Evolutionary conservation across 1,140 invertebrate genomes (phyloP).

Genomic region (Drosophila murphyi): DNA sequence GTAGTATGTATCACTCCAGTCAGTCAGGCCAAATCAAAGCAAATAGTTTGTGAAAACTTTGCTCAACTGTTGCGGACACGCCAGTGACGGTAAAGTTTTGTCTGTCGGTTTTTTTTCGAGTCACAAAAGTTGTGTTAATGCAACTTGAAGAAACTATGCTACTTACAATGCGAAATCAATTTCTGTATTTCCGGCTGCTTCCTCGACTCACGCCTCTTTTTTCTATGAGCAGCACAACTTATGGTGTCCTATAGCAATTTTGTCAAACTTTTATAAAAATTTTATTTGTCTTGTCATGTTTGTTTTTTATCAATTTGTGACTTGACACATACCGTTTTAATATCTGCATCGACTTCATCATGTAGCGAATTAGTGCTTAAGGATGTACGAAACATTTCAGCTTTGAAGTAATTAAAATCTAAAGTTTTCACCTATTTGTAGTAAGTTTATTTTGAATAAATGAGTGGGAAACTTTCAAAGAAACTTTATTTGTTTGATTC

Average conservation of each 20-base stretch:
- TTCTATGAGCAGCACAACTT: conserved; percentile 42
- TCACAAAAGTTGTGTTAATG: conserved; percentile 65
- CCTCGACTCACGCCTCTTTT: conserved; percentile 35
- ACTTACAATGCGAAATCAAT: conserved; percentile 79
- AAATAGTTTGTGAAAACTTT: conserved; percentile 66
- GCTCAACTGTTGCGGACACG: conserved; percentile 75
- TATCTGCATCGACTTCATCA: conserved; percentile 5
- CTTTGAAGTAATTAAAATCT: no score
- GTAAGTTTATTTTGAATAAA: no score
- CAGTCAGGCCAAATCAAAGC: conserved; percentile 19
- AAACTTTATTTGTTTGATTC: no score
- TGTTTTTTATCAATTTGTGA: conserved; percentile 36
- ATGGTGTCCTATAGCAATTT: conserved; percentile 61
- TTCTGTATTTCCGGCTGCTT: conserved; percentile 66
- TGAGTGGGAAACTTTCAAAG: no score
- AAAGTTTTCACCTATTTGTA: no score
- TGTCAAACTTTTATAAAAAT: conserved; percentile 49
- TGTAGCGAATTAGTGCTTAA: conserved; percentile 11
- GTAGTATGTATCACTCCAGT: neutral
- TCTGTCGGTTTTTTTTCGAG: conserved; percentile 29
- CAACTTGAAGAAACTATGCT: conserved; percentile 60
- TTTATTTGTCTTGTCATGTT: conserved; percentile 41
- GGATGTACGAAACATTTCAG: no score
- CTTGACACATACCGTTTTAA: conserved; percentile 15
- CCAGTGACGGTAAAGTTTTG: conserved; percentile 70